These are phyloP conservation scores for Speoplatyrhinus poulsoni DNA, from an alignment of 2,113 vertebrate species.

Conservation along the genomic window DNA sequence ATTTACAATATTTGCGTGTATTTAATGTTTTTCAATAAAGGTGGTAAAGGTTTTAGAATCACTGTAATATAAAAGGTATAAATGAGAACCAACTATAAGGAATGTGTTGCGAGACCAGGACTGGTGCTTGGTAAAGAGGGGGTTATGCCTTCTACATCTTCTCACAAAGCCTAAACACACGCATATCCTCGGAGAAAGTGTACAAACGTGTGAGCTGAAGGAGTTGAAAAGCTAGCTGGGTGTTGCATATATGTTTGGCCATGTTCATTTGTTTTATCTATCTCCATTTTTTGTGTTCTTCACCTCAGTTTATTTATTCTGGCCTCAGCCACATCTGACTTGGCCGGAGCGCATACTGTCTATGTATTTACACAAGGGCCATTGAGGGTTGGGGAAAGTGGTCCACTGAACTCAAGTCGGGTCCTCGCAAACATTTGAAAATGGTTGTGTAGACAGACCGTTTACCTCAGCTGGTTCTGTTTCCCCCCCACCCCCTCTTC, in stretches of 20 bases:
- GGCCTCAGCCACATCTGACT: conserved; percentile 43
- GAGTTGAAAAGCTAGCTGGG: conserved; percentile 50
- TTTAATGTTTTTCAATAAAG: no score
- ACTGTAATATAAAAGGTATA: no score
- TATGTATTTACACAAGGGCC: conserved; percentile 59
- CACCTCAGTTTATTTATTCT: conserved; percentile 61
- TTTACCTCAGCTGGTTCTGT: conserved; percentile 64
- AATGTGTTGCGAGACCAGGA: no score
- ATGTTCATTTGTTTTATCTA: conserved; percentile 70
- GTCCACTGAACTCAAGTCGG: conserved; percentile 53
- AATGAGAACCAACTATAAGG: no score
- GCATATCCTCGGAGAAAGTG: conserved; percentile 32
- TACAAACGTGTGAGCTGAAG: conserved; percentile 44
- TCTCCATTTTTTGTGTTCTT: conserved; percentile 52
- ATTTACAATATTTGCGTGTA: no score
- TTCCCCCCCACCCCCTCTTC: not conserved
- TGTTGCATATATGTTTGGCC: conserved; percentile 68
- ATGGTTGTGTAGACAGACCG: conserved; percentile 36
- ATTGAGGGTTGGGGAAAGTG: conserved; percentile 43
- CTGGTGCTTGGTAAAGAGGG: no score
- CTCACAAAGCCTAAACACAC: not conserved
- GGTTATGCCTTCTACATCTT: no score
- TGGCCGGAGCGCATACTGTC: conserved; percentile 36
- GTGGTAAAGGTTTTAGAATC: no score
- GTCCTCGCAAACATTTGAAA: conserved; percentile 54